Evolutionary conservation across 2,113 vertebrate genomes (phyloP), one percentile per base, ranked within the genome.

Genomic region (Copsychus sechellarum): DNA sequence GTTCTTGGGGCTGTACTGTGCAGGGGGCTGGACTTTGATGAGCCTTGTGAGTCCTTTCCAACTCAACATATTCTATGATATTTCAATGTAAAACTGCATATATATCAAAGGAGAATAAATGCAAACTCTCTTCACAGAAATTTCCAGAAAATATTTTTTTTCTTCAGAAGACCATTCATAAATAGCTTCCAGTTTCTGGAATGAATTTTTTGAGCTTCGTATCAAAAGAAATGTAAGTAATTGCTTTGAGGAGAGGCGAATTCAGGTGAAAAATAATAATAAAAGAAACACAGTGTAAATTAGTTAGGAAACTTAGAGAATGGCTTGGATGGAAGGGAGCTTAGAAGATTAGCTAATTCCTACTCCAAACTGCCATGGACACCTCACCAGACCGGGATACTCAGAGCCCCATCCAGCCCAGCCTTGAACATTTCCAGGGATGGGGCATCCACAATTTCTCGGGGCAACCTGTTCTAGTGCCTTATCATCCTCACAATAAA

Each of bases 211-310:
- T 29, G 45, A 45, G 6, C 23, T 76, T 24, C 9, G 47, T 40
- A 45, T 33, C 9, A 45, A 81, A 45, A 62, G 2, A 48, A 78
- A 43, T 38, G 38, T 48, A 38, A 11, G 6, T 16, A 34, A 51
- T 62, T 72, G 8, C 9, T 69, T 57, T 69, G 26, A 2, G 4
- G 6, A 69, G 48, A n/a, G 5, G 5, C 48, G 38, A 73, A 47
- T 4, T 31, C 5, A 11, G 0, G 2, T n/a, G 10, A 48, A 67
- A 36, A 83, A 74, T 47, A 5, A 26, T 14, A 36, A 43, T 8
- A 3, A 4, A 9, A 3, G 3, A 18, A 28, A 8, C 2, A 1
- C 7, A 14, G 8, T 9, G 42, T 4, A 74, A 51, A 64, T 64
- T 56, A 28, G 4, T 62, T 34, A 71, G 12, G 13, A 54, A 48